A percentile compares a stretch with the other conserved stretches of the same genome.
Conservation (phyloP, 2,888 invertebrate genomes). For the Pristionchus mayeri region DNA sequence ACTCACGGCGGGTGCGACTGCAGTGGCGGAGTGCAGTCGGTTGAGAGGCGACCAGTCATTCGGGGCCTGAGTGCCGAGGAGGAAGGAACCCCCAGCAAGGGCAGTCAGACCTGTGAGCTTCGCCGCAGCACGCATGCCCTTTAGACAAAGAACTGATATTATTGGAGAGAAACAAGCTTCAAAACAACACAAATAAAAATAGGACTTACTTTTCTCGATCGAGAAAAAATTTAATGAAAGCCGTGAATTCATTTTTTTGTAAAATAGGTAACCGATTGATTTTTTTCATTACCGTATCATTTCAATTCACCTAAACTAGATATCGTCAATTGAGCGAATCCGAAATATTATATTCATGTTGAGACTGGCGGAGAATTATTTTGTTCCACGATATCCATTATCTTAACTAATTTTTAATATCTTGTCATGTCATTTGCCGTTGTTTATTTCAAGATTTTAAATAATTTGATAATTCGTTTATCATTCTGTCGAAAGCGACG, state of each 20-base stretch:
- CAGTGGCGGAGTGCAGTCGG: conserved; percentile 52
- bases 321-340: background rate
- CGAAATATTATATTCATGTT: background rate
- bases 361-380: too few relatives aligned
- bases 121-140: conserved; percentile 33
- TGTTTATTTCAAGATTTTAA: background rate
- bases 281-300: background rate
- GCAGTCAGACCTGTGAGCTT: conserved; percentile 31
- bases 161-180: background rate
- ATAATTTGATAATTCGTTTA: background rate
- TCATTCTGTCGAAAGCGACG: conserved; percentile 31
- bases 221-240: background rate
- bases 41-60: conserved; percentile 41
- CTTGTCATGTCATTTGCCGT: background rate
- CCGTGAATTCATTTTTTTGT: too few relatives aligned
- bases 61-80: conserved; percentile 53
- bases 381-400: too few relatives aligned
- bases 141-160: too few relatives aligned
- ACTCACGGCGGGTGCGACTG: conserved; percentile 46
- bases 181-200: background rate
- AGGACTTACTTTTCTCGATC: too few relatives aligned
- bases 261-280: too few relatives aligned
- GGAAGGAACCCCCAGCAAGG: conserved; percentile 56
- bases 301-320: too few relatives aligned
- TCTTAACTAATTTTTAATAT: too few relatives aligned